Percentiles rank a stretch among this genome's conserved stretches.
These are phyloP conservation scores for Chymomyza costata DNA, from an alignment of 1,140 invertebrate species.

Conservation along the genomic window DNA sequence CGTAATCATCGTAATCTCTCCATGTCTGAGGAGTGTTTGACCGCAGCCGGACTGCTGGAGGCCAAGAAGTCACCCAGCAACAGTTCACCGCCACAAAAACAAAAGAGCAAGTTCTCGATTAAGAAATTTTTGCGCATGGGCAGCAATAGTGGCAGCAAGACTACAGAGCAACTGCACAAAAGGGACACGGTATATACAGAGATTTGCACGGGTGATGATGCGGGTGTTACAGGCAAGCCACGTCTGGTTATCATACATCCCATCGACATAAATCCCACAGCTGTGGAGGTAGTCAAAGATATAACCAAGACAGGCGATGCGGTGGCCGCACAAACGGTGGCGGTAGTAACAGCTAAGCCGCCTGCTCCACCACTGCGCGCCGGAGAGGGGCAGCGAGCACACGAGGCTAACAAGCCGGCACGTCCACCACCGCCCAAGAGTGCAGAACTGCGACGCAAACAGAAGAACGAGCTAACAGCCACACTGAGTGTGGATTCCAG, in stretches of 20 bases:
- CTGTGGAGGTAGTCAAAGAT: slow-evolving; percentile 84
- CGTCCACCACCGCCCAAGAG: slow-evolving; percentile 84
- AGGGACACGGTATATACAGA: slow-evolving; percentile 69
- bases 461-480: slow-evolving; percentile 75
- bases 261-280: slow-evolving; percentile 86
- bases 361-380: slow-evolving; percentile 76
- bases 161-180: slow-evolving; percentile 54
- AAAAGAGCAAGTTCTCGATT: slow-evolving; percentile 86
- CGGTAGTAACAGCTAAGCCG: slow-evolving; percentile 76
- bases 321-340: slow-evolving; percentile 66
- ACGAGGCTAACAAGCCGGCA: slow-evolving; percentile 80
- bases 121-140: slow-evolving; percentile 89
- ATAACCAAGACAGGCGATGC: slow-evolving; percentile 75
- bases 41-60: slow-evolving; percentile 61
- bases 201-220: slow-evolving; percentile 63
- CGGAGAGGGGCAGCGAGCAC: slow-evolving; percentile 66
- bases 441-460: slow-evolving; percentile 79
- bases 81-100: slow-evolving; percentile 78
- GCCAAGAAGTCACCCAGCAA: slow-evolving; percentile 44
- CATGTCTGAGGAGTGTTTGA: slow-evolving; percentile 83
- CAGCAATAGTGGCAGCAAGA: slow-evolving; percentile 72
- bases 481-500: slow-evolving; percentile 50
- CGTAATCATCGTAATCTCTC: slow-evolving; percentile 79
- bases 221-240: slow-evolving; percentile 77
- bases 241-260: slow-evolving; percentile 91